phyloP scores from a whole-genome alignment of 1,140 invertebrate species.

The Arctopsyche grandis region DNA sequence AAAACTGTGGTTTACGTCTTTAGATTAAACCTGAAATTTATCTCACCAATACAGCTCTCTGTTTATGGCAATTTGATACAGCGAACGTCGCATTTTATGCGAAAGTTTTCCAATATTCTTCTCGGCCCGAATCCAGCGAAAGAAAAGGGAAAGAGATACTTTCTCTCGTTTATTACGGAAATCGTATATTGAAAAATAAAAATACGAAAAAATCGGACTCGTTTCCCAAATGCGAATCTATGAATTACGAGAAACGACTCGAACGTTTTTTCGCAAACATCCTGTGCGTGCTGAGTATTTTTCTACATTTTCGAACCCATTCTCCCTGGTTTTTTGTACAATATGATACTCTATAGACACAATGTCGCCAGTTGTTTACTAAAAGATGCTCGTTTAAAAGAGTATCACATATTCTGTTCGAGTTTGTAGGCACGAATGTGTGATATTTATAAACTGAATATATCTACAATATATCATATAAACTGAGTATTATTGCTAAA shows the following conservation, averaged over 20 bases:
- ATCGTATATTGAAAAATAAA: too few species aligned
- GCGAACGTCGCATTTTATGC: background rate
- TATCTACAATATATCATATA: too few species aligned
- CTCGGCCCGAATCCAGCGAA: too few species aligned
- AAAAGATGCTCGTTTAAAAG: background rate
- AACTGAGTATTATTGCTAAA: too few species aligned
- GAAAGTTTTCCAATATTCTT: background rate
- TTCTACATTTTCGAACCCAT: conserved; percentile 16
- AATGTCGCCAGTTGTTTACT: conserved; percentile 31
- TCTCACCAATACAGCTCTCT: background rate
- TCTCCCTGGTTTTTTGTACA: background rate
- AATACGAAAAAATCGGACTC: too few species aligned
- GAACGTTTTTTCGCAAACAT: background rate
- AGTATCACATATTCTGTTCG: background rate
- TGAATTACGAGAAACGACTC: background rate
- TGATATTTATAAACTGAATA: too few species aligned
- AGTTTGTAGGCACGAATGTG: background rate
- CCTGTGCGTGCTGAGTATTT: background rate
- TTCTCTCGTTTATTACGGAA: too few species aligned
- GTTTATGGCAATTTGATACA: background rate
- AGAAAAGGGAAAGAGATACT: too few species aligned
- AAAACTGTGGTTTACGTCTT: background rate
- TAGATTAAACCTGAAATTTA: conserved; percentile 15
- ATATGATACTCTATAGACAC: conserved; percentile 31
- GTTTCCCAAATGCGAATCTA: background rate